Base-by-base conservation (phyloP, 2,113 vertebrate species). In the Paramormyrops kingsleyae region DNA sequence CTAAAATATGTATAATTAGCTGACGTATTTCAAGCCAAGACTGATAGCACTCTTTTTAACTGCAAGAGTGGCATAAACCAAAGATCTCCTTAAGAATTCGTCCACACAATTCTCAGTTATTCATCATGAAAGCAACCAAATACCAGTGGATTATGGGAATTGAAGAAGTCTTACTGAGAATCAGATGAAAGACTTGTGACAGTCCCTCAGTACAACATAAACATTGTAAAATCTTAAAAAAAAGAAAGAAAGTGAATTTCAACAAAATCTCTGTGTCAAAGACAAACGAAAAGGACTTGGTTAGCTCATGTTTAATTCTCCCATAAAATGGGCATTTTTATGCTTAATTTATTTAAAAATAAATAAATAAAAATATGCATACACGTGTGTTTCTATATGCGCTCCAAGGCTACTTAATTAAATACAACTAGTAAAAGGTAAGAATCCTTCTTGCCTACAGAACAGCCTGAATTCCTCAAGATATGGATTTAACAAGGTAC, bases 151-250 rank as follows among this genome's bases (percentile, higher is more conserved):
- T 86, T 86, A 86, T 86, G 84, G 84, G 46, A 47, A 86, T 15
- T 86, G 84, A 86, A 86, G 46, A 86, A 50, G 84, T 31, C 47
- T 86, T 86, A 86, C 84, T 24, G 84, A 86, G 84, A 86, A 47
- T 50, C 46, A 50, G 84, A 86, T 86, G 84, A 86, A 86, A 86
- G 84, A 86, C 46, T 47, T 50, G 77, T 83, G 44, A 50, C 47
- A 31, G 47, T 86, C 84, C 84, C 84, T 50, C n/a, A 86, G 46
- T 50, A 50, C 44, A 86, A 52, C 46, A 44, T 47, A 46, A 83
- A 83, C 35, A 42, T 83, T 83, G 80, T 44, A 44, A 83, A 83
- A 46, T 46, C 39, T 44, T 47, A 84, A 47, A 84, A 83, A 84
- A 84, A 47, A 84, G 44, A 84, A 44, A 47, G 21, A 47, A 46